Percentiles rank a stretch among this genome's conserved stretches.
phyloP scores from a whole-genome alignment of 2,113 vertebrate genomes.

The Barbus barbus region DNA sequence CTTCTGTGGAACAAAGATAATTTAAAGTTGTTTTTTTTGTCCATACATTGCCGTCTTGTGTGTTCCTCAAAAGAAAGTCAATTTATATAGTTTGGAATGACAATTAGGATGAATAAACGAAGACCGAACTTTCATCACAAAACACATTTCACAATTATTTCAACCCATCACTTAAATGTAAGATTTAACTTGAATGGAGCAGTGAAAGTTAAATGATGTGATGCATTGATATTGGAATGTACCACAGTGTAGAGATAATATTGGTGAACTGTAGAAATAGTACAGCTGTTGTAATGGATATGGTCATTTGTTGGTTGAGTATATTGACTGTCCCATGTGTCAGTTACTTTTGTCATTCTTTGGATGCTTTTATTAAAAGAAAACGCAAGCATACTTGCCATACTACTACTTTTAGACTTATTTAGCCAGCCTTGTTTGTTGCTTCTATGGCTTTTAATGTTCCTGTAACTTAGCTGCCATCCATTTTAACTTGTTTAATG shows the following conservation, averaged over 20 bases:
- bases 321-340: background rate
- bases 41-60: background rate
- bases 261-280: background rate
- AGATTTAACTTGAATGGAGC: background rate
- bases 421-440: too few relatives aligned
- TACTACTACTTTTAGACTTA: too few relatives aligned
- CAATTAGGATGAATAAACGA: background rate
- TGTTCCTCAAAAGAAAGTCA: background rate
- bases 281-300: background rate
- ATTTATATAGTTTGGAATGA: background rate
- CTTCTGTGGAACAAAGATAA: background rate
- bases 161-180: background rate
- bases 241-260: too few relatives aligned
- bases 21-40: background rate
- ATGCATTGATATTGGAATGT: background rate
- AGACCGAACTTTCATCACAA: too few relatives aligned
- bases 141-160: background rate
- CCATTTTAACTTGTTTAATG: background rate
- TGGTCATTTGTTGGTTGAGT: background rate
- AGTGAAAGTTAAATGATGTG: background rate
- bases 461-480: background rate
- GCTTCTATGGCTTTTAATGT: too few relatives aligned
- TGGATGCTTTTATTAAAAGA: too few relatives aligned
- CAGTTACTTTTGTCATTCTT: background rate
- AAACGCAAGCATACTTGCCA: too few relatives aligned